Percentiles rank a stretch among this genome's conserved stretches.
These are phyloP conservation scores for Crenuchus spilurus DNA, from an alignment of 2,797 vertebrate species.

Conservation along the genomic window DNA sequence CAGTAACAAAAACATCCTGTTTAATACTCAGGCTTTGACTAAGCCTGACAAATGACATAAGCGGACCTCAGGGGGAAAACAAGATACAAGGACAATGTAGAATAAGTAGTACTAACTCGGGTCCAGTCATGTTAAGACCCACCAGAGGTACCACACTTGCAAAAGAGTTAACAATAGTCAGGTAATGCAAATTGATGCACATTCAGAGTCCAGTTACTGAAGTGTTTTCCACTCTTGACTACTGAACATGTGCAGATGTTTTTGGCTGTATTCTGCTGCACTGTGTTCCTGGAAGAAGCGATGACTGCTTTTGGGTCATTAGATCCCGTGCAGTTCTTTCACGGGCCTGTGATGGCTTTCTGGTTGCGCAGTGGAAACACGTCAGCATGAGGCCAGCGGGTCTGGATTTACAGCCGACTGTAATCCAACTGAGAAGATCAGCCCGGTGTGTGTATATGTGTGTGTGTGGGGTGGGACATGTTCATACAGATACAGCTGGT, in stretches of 20 bases:
- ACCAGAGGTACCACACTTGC: too few species aligned
- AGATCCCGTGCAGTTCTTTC: constrained; percentile 34
- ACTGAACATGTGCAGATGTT: not conserved
- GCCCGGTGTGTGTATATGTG: not conserved
- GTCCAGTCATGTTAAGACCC: too few species aligned
- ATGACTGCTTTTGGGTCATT: constrained; percentile 8
- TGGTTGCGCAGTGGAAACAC: constrained; percentile 56
- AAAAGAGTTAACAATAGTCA: too few species aligned
- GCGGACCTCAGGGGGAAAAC: too few species aligned
- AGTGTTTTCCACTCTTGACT: too few species aligned
- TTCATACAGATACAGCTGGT: not conserved
- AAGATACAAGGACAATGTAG: too few species aligned
- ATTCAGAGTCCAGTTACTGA: too few species aligned
- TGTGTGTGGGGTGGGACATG: not conserved
- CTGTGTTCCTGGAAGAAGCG: constrained; percentile 44
- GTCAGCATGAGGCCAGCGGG: constrained; percentile 42
- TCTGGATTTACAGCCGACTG: constrained; percentile 60
- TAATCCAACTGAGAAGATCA: constrained; percentile 62
- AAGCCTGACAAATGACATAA: too few species aligned
- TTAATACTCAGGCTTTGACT: too few species aligned
- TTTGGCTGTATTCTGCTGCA: not conserved
- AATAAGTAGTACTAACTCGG: too few species aligned
- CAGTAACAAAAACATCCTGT: too few species aligned
- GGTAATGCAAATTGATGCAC: too few species aligned
- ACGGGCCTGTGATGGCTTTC: constrained; percentile 38